Percentiles rank a stretch among this genome's conserved stretches.
phyloP scores from a whole-genome alignment of 2,797 vertebrate species.

The Rhabdophis nuchalis region DNA sequence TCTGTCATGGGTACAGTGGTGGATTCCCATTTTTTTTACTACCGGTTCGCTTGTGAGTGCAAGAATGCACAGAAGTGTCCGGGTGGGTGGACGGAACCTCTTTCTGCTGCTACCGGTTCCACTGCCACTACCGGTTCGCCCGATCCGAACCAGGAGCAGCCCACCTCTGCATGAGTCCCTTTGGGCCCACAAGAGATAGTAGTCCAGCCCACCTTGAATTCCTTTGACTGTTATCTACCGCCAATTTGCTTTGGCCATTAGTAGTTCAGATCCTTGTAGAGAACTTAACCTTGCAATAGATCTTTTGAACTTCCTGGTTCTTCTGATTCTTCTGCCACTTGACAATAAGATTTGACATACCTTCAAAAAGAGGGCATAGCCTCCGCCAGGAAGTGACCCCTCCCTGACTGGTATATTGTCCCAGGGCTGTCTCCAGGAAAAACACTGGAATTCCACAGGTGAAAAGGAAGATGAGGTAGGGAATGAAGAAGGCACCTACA shows the following conservation, averaged over 20 bases:
- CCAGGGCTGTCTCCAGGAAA: constrained; percentile 89
- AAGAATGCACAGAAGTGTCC: too few relatives aligned
- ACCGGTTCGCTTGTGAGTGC: too few relatives aligned
- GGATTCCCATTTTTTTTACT: too few relatives aligned
- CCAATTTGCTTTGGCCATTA: neutral
- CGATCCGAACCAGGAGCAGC: too few relatives aligned
- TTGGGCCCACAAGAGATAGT: neutral
- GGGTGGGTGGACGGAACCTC: too few relatives aligned
- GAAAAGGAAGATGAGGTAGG: constrained; percentile 96
- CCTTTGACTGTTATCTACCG: neutral
- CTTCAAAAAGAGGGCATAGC: constrained; percentile 94
- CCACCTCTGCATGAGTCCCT: neutral
- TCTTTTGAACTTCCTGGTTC: neutral
- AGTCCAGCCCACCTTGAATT: neutral
- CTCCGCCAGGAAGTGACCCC: constrained; percentile 93
- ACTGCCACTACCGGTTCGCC: too few relatives aligned
- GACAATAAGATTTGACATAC: constrained; percentile 66
- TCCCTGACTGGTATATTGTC: constrained; percentile 93
- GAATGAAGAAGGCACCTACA: constrained; percentile 95
- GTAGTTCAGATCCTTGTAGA: neutral
- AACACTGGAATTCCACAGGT: constrained; percentile 96
- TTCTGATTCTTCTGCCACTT: neutral
- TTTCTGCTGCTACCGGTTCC: too few relatives aligned
- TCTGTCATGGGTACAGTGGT: neutral
- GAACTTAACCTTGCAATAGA: neutral